Percentiles rank a stretch among this genome's conserved stretches.
These are phyloP conservation scores for Salpingus planirostris DNA, from an alignment of 2,888 invertebrate species.

Conservation along the genomic window DNA sequence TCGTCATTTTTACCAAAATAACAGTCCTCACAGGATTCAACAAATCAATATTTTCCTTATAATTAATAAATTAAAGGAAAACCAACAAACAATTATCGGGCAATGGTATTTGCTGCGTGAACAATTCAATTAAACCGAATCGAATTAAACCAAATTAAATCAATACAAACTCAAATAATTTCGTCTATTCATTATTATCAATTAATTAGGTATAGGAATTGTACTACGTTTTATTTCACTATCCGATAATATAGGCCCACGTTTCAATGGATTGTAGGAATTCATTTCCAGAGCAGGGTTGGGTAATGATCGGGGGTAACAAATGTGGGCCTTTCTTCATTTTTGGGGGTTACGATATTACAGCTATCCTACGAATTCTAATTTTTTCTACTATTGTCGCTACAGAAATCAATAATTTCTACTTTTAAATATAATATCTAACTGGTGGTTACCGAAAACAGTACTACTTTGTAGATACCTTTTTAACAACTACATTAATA, in stretches of 20 bases:
- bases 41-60: background rate
- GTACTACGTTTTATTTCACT: no score
- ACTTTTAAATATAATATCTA: no score
- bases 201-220: no score
- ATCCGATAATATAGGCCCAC: background rate
- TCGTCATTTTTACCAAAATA: constrained; percentile 11
- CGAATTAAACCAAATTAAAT: background rate
- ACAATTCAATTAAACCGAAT: background rate
- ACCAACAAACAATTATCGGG: background rate
- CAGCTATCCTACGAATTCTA: background rate
- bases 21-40: constrained; percentile 1
- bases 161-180: no score
- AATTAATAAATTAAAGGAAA: background rate
- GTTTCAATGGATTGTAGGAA: background rate
- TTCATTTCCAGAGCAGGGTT: background rate
- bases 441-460: no score
- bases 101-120: background rate
- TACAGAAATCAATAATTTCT: no score
- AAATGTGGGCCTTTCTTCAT: no score
- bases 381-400: constrained; percentile 10
- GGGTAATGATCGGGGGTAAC: background rate
- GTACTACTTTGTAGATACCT: no score
- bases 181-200: no score
- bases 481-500: no score
- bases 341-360: background rate